Evolutionary conservation across 2,113 vertebrate species (phyloP).

Genomic region (Aptenodytes patagonicus): DNA sequence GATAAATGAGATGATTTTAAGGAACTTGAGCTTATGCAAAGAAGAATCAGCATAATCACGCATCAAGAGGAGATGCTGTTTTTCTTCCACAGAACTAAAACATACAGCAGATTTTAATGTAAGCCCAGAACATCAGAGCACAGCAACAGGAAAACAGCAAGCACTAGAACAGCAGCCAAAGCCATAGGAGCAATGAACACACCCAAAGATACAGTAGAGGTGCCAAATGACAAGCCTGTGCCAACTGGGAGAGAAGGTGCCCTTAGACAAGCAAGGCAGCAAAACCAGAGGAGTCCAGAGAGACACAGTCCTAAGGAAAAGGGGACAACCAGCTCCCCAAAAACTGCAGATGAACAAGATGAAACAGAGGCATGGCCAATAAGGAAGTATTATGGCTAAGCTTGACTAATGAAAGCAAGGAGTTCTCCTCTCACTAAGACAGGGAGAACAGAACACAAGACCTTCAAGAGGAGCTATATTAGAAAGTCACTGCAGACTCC

Average conservation of each 20-base stretch:
- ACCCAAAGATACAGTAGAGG: not conserved
- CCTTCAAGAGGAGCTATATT: not conserved
- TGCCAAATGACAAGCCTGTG: not conserved
- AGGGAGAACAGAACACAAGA: not conserved
- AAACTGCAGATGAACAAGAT: not conserved
- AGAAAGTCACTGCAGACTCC: not conserved
- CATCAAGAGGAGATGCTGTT: not conserved
- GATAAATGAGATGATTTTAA: not conserved
- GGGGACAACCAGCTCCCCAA: not conserved
- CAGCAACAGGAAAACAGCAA: not conserved
- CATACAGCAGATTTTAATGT: not conserved
- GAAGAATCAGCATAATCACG: not conserved
- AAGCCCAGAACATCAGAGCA: not conserved
- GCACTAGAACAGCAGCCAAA: not conserved
- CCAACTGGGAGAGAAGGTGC: constrained; percentile 14
- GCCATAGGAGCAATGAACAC: not conserved
- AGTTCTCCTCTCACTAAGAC: not conserved
- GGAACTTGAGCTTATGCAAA: not conserved
- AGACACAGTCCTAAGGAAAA: not conserved
- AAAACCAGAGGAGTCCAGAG: not conserved
- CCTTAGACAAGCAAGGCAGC: not conserved
- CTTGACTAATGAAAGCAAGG: not conserved
- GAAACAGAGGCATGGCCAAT: not conserved
- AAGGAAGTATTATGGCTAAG: not conserved
- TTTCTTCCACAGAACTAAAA: not conserved